phyloP scores from a whole-genome alignment of 2,888 invertebrate genomes.

The Chrysina gloriosa region DNA sequence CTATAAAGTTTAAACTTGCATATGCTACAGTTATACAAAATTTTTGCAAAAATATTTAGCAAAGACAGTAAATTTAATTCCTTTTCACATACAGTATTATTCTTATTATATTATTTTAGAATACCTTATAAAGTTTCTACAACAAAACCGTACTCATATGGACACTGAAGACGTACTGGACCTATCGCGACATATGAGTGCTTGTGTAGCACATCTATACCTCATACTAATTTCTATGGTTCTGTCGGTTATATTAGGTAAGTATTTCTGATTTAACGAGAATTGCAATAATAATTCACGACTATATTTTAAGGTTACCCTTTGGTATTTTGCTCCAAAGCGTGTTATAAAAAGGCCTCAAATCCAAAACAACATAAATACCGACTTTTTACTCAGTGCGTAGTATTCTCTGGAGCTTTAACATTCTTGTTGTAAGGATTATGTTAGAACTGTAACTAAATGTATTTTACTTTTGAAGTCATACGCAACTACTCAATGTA shows the following conservation, averaged over 20 bases:
- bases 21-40: no score
- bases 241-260: constrained; percentile 34
- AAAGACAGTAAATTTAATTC: no score
- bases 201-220: constrained; percentile 40
- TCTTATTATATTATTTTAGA: constrained; percentile 36
- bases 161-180: constrained; percentile 27
- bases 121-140: constrained; percentile 40
- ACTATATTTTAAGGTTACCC: constrained; percentile 28
- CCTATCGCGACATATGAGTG: constrained; percentile 42
- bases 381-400: constrained; percentile 5
- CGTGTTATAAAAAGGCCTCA: constrained; percentile 20
- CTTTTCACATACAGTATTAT: no score
- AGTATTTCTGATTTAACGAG: neutral
- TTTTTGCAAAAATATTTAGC: no score
- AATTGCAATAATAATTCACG: neutral
- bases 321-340: constrained; percentile 27
- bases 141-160: constrained; percentile 26
- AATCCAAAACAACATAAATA: constrained; percentile 33
- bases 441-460: neutral
- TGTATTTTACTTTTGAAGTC: no score
- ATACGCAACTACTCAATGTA: no score
- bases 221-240: constrained; percentile 34
- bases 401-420: constrained; percentile 11
- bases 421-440: constrained; percentile 30
- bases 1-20: no score